Evolutionary conservation across 2,797 vertebrate species (phyloP).

Genomic region (Tragelaphus eurycerus): DNA sequence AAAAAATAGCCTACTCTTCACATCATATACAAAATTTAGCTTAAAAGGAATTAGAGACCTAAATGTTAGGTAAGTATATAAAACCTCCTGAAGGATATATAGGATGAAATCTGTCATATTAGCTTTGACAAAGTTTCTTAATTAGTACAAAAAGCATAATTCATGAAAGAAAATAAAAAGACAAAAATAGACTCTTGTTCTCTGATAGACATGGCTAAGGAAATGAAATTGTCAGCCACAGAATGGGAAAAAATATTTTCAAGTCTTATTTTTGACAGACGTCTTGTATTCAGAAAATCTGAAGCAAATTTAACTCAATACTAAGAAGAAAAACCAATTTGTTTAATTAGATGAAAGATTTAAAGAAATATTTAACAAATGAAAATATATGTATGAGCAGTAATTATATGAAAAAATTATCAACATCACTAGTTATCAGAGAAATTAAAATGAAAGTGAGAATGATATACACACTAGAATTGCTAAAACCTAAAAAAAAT

Average conservation of each 20-base stretch:
- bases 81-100: neutral
- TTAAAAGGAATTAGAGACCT: neutral
- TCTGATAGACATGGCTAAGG: neutral
- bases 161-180: neutral
- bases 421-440: neutral
- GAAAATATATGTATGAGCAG: neutral
- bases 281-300: neutral
- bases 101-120: neutral
- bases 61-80: neutral
- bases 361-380: neutral
- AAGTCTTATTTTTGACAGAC: neutral
- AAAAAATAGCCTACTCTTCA: neutral
- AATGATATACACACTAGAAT: neutral
- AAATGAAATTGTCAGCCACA: neutral
- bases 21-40: neutral
- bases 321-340: neutral
- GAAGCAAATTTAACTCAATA: neutral
- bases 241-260: neutral
- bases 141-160: neutral
- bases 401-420: neutral
- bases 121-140: neutral
- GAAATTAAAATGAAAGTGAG: constrained; percentile 16
- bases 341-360: neutral
- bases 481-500: neutral
- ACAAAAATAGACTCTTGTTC: neutral